Evolutionary conservation across 2,113 vertebrate species (phyloP).

Genomic region (Psephotus haematonotus): DNA sequence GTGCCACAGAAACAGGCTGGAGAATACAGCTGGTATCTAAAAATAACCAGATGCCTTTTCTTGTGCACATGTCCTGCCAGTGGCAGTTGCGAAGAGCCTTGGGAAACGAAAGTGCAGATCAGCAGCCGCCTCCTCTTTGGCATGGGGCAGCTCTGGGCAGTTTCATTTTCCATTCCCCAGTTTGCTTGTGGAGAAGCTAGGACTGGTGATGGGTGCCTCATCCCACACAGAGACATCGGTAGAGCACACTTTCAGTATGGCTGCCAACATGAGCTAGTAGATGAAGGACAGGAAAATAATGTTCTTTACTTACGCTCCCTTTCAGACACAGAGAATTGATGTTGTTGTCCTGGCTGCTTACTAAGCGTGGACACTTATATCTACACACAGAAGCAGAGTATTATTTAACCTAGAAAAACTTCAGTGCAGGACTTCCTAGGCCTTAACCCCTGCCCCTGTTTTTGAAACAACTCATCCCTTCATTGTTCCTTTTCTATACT

Average conservation of each 20-base stretch:
- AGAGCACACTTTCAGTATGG: background rate
- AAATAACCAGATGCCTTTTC: background rate
- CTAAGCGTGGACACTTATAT: background rate
- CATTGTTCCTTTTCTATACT: background rate
- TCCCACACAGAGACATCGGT: rapidly evolving
- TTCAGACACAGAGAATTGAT: background rate
- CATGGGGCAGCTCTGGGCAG: background rate
- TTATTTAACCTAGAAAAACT: background rate
- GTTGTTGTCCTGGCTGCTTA: background rate
- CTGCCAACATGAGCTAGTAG: background rate
- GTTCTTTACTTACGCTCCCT: background rate
- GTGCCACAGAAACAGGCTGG: background rate
- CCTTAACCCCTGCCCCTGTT: background rate
- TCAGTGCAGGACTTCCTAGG: background rate
- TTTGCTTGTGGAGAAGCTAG: background rate
- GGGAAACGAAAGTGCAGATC: background rate
- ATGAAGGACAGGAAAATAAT: background rate
- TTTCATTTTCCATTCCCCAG: background rate
- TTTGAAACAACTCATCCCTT: background rate
- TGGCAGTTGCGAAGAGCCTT: background rate
- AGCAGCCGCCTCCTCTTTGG: background rate
- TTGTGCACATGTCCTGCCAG: background rate
- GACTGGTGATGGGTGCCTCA: background rate
- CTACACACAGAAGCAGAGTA: background rate
- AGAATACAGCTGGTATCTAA: background rate